These are phyloP conservation scores for Bombus sylvicola DNA, from an alignment of 1,140 invertebrate genomes.

Conservation along the genomic window DNA sequence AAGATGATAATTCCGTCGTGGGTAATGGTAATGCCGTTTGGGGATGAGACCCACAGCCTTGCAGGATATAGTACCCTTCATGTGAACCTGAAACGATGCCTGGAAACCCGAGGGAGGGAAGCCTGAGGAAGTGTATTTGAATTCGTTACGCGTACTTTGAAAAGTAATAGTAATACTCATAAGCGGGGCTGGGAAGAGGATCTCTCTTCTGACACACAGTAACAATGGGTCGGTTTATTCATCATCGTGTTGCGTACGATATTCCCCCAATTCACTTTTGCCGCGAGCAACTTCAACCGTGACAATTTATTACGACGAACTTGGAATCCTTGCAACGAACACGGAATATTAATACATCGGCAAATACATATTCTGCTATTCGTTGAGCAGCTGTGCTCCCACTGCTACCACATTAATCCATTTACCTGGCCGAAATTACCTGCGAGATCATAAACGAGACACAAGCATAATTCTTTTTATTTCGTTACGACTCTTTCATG, in stretches of 20 bases:
- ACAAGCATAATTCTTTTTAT: too few species aligned
- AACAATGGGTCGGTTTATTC: conserved; percentile 26
- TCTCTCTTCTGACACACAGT: conserved; percentile 1
- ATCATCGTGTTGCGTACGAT: not conserved
- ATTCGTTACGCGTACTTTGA: conserved; percentile 42
- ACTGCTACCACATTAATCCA: not conserved
- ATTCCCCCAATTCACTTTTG: conserved; percentile 29
- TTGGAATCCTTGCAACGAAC: not conserved
- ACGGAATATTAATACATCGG: not conserved
- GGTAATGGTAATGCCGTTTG: conserved; percentile 3
- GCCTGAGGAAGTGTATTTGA: conserved; percentile 3
- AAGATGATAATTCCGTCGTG: conserved; percentile 21
- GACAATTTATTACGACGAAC: conserved; percentile 24
- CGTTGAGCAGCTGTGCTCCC: not conserved
- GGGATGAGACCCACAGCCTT: not conserved
- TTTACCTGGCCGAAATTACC: not conserved
- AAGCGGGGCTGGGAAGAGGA: conserved; percentile 15
- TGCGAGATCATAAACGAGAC: too few species aligned
- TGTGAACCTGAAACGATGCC: conserved; percentile 14
- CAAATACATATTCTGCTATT: not conserved
- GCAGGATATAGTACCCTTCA: conserved; percentile 21
- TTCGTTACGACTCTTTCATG: too few species aligned
- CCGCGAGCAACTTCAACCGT: conserved; percentile 19
- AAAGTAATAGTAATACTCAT: conserved; percentile 24
- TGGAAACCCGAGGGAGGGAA: not conserved